Percentiles rank a stretch among this genome's conserved stretches.
phyloP scores from a whole-genome alignment of 2,888 invertebrate species.

The Hartigia nigra region DNA sequence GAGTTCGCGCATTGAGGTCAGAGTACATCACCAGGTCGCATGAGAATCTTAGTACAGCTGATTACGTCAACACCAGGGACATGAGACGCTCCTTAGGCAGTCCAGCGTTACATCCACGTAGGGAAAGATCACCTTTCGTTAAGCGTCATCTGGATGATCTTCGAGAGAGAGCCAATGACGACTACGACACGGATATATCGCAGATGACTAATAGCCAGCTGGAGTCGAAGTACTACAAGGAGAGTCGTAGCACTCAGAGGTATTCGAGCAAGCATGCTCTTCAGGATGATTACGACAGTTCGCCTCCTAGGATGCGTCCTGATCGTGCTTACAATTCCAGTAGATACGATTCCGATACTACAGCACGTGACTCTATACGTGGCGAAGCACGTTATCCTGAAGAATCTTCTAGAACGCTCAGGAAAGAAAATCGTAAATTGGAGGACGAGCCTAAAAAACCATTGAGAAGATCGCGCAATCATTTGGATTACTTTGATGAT shows the following conservation, averaged over 20 bases:
- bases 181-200: conserved; percentile 63
- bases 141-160: conserved; percentile 48
- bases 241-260: conserved; percentile 51
- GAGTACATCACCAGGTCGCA: conserved; percentile 59
- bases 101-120: conserved; percentile 39
- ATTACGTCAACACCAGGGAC: conserved; percentile 58
- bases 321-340: conserved; percentile 55
- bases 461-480: conserved; percentile 51
- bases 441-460: conserved; percentile 55
- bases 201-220: conserved; percentile 60
- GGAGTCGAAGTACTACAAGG: conserved; percentile 54
- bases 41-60: conserved; percentile 55
- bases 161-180: conserved; percentile 56
- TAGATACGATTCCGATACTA: conserved; percentile 61
- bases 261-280: conserved; percentile 49
- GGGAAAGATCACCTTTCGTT: conserved; percentile 43
- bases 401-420: conserved; percentile 35
- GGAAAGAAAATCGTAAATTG: conserved; percentile 50
- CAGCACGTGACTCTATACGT: conserved; percentile 55
- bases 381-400: conserved; percentile 50
- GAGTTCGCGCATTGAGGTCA: conserved; percentile 47
- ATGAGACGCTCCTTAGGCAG: conserved; percentile 45
- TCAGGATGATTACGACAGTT: conserved; percentile 61
- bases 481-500: conserved; percentile 57
- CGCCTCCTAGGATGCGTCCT: conserved; percentile 51